Evolutionary conservation across 2,113 vertebrate species (phyloP), one percentile per base, ranked within the genome.

Genomic region (Spea bombifrons): DNA sequence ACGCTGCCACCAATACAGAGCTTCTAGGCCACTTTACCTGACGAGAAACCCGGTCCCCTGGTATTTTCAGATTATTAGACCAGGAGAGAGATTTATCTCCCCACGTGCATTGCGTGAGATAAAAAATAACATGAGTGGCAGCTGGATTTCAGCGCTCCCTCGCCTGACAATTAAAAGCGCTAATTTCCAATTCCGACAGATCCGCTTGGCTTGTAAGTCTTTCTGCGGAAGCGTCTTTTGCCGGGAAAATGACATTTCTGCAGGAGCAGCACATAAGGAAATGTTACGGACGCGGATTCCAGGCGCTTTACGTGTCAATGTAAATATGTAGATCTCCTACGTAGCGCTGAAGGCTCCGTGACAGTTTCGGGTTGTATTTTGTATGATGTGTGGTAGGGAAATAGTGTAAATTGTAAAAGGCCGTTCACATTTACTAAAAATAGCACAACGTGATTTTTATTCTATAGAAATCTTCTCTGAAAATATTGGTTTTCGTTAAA

Each of bases 51-150:
- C 83, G 81, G 84, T 86, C 88, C 75, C 74, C 85, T 84, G 87
- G 63, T 92, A 91, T 92, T 92, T 91, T 90, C 92, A 90, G 86
- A 90, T 91, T 90, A 92, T 90, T 88, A 89, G 87, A 81, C 86
- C 74, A 46, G 84, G 81, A 86, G 87, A 86, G 90, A 90, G 91
- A 90, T 89, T 89, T 86, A 88, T 85, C 84, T 85, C 83, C 76
- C 82, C 71, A 80, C 87, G 83, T 84, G 85, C 84, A 82, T 84
- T 53, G 5, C 3, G 67, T n/a, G 8, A 44, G 84, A 86, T 8
- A 6, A 15, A 86, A 82, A 88, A 89, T 80, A 69, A 68, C 81
- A 4, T 72, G 83, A 83, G 68, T 1, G 7, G 82, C 48, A 63
- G 5, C 81, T 53, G 80, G 85, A 81, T 71, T 17, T 68, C 77